These are phyloP conservation scores for Aphidius gifuensis DNA, from an alignment of 1,140 invertebrate genomes.

Conservation along the genomic window DNA sequence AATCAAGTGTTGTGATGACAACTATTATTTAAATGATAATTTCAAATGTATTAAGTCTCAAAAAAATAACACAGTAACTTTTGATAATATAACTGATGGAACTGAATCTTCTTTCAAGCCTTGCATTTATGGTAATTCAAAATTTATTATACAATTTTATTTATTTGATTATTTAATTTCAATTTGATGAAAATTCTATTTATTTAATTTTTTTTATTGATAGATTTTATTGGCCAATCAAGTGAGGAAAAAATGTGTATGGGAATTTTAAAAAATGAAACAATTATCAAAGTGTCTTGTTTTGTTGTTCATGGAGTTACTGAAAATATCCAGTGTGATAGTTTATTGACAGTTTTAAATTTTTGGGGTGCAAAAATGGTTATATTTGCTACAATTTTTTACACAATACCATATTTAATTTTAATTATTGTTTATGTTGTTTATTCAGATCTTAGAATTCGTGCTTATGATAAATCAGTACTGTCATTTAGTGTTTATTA, in stretches of 20 bases:
- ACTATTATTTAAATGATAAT: slow-evolving; percentile 24
- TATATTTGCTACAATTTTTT: slow-evolving; percentile 37
- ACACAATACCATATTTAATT: slow-evolving; percentile 35
- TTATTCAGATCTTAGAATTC: slow-evolving; percentile 27
- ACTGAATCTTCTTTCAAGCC: slow-evolving; percentile 18
- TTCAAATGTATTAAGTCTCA: slow-evolving; percentile 21
- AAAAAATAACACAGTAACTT: slow-evolving; percentile 6
- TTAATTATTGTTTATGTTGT: slow-evolving; percentile 35
- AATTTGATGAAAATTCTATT: no score
- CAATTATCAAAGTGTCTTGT: slow-evolving; percentile 18
- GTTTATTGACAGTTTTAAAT: slow-evolving; percentile 31
- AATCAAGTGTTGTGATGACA: slow-evolving; percentile 33
- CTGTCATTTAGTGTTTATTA: slow-evolving; percentile 33
- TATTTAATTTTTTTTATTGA: no score
- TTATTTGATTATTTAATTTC: not conserved
- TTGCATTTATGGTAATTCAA: slow-evolving; percentile 26
- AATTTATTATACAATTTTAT: not conserved
- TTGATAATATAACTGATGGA: slow-evolving; percentile 25
- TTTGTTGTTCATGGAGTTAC: not conserved
- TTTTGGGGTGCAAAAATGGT: slow-evolving; percentile 41
- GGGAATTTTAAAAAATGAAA: slow-evolving; percentile 28
- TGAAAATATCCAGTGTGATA: slow-evolving; percentile 28
- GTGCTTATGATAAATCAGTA: slow-evolving; percentile 38
- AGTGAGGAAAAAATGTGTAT: slow-evolving; percentile 4
- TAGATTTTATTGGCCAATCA: no score